Evolutionary conservation across 2,888 invertebrate genomes (phyloP).

Genomic region (Camptogramma bilineatum): DNA sequence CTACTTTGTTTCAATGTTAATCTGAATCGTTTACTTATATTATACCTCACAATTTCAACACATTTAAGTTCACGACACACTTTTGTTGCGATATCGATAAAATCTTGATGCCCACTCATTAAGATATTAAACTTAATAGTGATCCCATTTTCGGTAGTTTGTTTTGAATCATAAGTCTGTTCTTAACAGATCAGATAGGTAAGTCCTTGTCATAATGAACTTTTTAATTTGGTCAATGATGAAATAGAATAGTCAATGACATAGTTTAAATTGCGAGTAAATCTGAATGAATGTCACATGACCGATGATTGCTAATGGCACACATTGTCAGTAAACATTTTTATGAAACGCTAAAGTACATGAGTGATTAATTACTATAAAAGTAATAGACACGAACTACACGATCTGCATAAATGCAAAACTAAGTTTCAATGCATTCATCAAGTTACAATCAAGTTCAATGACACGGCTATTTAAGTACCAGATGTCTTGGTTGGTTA

Average conservation of each 20-base stretch:
- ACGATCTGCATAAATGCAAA: conserved; percentile 23
- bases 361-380: neutral
- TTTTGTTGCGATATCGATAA: conserved; percentile 37
- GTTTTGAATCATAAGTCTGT: conserved; percentile 12
- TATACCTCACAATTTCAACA: conserved; percentile 35
- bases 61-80: conserved; percentile 39
- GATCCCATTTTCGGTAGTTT: conserved; percentile 23
- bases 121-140: conserved; percentile 30
- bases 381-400: conserved; percentile 3
- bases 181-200: conserved; percentile 18
- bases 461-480: conserved; percentile 68
- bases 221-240: neutral
- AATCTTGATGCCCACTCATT: conserved; percentile 34
- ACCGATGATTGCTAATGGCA: neutral
- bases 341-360: neutral
- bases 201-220: neutral
- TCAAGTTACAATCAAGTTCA: conserved; percentile 74
- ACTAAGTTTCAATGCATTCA: conserved; percentile 47
- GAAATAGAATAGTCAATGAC: neutral
- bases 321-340: too few relatives aligned
- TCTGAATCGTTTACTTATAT: conserved; percentile 28
- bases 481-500: conserved; percentile 61
- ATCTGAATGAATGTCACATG: conserved; percentile 1
- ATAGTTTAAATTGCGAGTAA: neutral
- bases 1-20: conserved; percentile 27